Conservation (phyloP, 2,797 vertebrate genomes). For the Acipenser ruthenus region DNA sequence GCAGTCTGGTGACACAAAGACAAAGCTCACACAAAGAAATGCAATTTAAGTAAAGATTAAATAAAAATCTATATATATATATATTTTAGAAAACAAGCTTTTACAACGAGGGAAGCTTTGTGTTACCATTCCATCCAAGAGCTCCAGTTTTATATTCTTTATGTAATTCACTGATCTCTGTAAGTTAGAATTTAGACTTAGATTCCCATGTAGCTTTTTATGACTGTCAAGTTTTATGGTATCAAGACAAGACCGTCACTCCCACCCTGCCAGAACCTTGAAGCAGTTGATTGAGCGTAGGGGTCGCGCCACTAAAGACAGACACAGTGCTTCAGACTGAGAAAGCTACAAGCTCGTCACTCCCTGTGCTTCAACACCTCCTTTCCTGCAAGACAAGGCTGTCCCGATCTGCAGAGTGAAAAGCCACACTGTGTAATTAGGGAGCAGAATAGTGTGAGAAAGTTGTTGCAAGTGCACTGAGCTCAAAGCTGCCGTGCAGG, state of each 20-base stretch:
- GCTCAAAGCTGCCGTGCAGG: constrained; percentile 20
- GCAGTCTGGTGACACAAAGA: no score
- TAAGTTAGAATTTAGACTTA: no score
- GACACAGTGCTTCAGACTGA: constrained; percentile 40
- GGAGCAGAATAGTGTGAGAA: constrained; percentile 42
- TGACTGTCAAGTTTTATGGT: no score
- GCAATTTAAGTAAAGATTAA: no score
- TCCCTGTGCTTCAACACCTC: constrained; percentile 17
- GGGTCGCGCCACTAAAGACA: constrained; percentile 35
- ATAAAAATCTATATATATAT: no score
- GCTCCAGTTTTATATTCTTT: no score
- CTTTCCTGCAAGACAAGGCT: constrained; percentile 23
- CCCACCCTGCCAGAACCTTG: constrained; percentile 17
- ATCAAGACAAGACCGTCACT: not conserved
- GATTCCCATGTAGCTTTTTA: no score
- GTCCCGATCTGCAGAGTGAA: not conserved
- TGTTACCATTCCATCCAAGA: no score
- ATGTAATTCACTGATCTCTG: no score
- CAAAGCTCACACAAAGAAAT: no score
- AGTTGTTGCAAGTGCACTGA: constrained; percentile 31
- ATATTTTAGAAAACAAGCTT: no score
- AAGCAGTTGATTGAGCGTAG: constrained; percentile 30
- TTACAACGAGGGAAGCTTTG: no score
- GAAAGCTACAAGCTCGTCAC: constrained; percentile 33
- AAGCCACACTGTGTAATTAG: constrained; percentile 19